Base-by-base conservation (phyloP, 2,113 vertebrate species). In the Gulo gulo region DNA sequence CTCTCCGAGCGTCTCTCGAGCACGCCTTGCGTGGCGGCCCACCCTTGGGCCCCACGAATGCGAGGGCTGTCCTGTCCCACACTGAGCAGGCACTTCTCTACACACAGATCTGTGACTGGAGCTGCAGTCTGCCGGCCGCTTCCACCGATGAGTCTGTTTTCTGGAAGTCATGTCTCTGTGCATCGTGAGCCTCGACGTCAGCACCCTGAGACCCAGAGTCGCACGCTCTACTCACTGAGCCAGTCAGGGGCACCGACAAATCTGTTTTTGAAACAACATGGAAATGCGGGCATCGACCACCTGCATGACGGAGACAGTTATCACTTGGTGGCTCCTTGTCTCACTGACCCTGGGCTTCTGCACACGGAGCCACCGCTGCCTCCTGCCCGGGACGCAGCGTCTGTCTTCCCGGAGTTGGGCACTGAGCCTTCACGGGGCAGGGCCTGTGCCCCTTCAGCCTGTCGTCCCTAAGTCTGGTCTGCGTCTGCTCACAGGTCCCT, bases 381-480 rank as follows among this genome's bases (percentile, higher is more conserved):
- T 73, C 50, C 65, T 13, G n/a, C 47, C 24, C 0, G 0, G 1
- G 34, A 55, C 0, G 2, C 6, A 0, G 23, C 15, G n/a, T 4
- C 26, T 39, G 86, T 42, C 86, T 55, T 5, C 65, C 31, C 0
- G 4, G 65, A n/a, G 8, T 39, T 23, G 23, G 5, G 65, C n/a
- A 0, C n/a, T 5, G 3, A 8, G n/a, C 50, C 79, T 36, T 23
- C 6, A 1, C 3, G n/a, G n/a, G 47, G 23, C 6, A 12, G 47
- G 65, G 12, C 16, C 65, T 39, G 47, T 21, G 67, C 47, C 34
- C 55, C 7, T 13, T 31, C 26, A 29, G 71, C 1, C 15, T 15
- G 65, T 21, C 15, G 2, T 34, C n/a, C 7, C 23, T 16, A 4
- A 34, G n/a, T 29, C 50, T 88, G 67, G 26, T 16, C 86, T 74